Conservation (phyloP, 2,888 invertebrate species). For the Chaitophorus viminalis region DNA sequence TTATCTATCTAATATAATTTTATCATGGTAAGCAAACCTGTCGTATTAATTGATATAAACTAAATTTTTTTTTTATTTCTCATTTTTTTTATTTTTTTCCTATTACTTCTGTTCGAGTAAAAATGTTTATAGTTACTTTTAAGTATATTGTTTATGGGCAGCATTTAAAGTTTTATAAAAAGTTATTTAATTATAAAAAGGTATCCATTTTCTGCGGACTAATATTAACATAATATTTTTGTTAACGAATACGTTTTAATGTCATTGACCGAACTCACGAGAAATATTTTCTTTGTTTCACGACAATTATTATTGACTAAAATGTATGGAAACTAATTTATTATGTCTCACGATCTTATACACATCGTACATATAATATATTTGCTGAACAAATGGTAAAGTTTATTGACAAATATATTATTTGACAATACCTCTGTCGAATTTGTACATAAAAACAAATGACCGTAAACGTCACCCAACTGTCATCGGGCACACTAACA, state of each 20-base stretch:
- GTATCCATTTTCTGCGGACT: neutral
- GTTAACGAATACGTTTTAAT: conserved; percentile 5
- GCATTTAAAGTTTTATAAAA: neutral
- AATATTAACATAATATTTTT: neutral
- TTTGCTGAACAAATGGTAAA: neutral
- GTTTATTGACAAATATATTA: neutral
- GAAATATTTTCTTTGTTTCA: conserved; percentile 7
- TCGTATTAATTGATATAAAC: neutral
- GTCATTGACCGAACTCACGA: neutral
- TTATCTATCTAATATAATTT: neutral
- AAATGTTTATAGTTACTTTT: neutral
- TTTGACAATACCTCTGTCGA: neutral
- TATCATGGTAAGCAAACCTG: neutral
- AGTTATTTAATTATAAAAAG: neutral
- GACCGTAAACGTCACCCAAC: neutral
- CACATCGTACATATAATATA: neutral
- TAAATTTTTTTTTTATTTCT: neutral
- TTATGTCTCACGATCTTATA: neutral
- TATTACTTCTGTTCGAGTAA: neutral
- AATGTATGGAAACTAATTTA: neutral
- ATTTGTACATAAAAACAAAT: neutral
- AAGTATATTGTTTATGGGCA: neutral
- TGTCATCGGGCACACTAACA: neutral
- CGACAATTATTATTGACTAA: neutral
- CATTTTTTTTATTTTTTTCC: neutral